Evolutionary conservation across 2,113 vertebrate species (phyloP).

Genomic region (Rhinolophus ferrumequinum): DNA sequence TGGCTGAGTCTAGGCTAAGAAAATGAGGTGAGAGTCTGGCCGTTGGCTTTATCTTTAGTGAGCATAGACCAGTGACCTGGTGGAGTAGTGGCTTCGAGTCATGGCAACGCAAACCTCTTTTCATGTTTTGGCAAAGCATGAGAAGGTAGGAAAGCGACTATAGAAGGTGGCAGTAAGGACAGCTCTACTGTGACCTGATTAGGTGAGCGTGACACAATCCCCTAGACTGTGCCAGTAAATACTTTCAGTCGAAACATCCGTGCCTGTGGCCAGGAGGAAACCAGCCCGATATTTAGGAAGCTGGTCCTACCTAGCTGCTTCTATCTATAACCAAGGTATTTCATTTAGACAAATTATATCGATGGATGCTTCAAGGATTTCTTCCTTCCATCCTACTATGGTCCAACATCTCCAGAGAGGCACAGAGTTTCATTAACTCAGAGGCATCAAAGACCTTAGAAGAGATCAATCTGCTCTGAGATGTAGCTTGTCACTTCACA

Average conservation of each 20-base stretch:
- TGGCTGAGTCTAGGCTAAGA: not conserved
- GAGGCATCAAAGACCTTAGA: constrained; percentile 57
- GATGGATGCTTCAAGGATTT: not conserved
- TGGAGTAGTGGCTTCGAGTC: not conserved
- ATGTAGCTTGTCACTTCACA: not conserved
- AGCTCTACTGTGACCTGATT: not conserved
- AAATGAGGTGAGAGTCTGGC: not conserved
- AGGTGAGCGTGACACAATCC: not conserved
- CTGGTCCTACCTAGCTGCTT: not conserved
- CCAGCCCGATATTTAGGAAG: no score
- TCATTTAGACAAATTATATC: not conserved
- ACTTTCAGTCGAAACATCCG: not conserved
- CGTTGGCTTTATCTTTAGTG: not conserved
- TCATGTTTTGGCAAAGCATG: not conserved
- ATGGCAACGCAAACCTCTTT: not conserved
- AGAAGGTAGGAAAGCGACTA: not conserved
- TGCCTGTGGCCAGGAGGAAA: not conserved
- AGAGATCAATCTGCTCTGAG: constrained; percentile 65
- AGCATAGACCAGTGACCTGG: not conserved
- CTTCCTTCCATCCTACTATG: not conserved
- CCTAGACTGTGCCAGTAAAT: not conserved
- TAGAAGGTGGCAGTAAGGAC: accelerated
- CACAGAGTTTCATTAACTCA: constrained; percentile 67
- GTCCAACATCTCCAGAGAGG: constrained; percentile 67
- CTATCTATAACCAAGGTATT: not conserved